Evolutionary conservation across 2,113 vertebrate genomes (phyloP).

Genomic region (Oryzias woworae): DNA sequence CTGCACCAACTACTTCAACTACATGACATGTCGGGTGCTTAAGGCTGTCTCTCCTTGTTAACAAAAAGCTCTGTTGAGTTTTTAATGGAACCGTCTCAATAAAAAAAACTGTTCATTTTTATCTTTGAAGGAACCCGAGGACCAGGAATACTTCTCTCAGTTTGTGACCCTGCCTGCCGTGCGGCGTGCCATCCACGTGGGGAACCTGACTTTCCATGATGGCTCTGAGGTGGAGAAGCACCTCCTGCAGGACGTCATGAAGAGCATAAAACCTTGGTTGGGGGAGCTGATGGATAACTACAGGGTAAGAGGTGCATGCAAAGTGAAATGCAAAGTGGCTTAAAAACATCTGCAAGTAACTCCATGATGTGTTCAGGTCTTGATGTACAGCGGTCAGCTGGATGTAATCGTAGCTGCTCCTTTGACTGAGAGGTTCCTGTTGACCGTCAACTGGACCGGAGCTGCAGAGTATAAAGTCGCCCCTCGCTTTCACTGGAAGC

Average conservation of each 20-base stretch:
- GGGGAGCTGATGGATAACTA: conserved; percentile 86
- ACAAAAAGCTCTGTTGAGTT: not conserved
- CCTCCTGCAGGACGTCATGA: conserved; percentile 80
- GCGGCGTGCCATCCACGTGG: conserved; percentile 83
- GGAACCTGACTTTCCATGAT: conserved; percentile 82
- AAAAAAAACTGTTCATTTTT: not conserved
- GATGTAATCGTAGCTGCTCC: conserved; percentile 85
- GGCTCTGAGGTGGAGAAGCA: conserved; percentile 80
- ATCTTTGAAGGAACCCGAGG: conserved; percentile 75
- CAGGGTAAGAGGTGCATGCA: conserved; percentile 72
- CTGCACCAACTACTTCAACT: conserved; percentile 82
- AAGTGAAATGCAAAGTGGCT: not conserved
- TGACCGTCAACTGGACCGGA: conserved; percentile 80
- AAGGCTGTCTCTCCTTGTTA: not conserved
- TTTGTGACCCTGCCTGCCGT: conserved; percentile 80
- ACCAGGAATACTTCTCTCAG: conserved; percentile 77
- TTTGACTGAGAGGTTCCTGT: conserved; percentile 83
- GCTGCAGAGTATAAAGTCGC: conserved; percentile 71
- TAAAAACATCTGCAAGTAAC: too few species aligned
- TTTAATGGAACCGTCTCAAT: not conserved
- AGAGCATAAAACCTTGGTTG: conserved; percentile 89
- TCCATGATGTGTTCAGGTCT: conserved; percentile 53
- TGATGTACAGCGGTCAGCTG: conserved; percentile 88
- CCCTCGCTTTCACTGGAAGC: conserved; percentile 79
- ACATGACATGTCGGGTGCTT: conserved; percentile 79